Evolutionary conservation across 2,797 vertebrate species (phyloP).

Genomic region (Melanotaenia pygmaea): DNA sequence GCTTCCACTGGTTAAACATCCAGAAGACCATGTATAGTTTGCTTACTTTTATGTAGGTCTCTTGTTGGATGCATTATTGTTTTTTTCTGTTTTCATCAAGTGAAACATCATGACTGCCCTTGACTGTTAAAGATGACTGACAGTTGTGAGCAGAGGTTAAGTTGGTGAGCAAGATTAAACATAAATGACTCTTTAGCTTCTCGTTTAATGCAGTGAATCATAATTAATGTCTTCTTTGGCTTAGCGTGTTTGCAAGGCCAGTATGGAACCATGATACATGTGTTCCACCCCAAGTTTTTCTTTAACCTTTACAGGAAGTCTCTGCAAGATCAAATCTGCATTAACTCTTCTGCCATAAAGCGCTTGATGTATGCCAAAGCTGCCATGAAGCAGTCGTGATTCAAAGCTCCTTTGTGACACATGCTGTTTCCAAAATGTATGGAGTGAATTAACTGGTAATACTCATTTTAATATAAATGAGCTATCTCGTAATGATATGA

Average conservation of each 20-base stretch:
- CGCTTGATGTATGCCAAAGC: conserved; percentile 73
- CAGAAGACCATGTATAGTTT: conserved; percentile 16
- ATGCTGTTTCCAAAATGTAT: conserved; percentile 83
- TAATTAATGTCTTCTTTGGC: conserved; percentile 60
- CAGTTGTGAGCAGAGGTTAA: conserved; percentile 57
- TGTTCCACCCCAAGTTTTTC: conserved; percentile 60
- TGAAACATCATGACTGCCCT: conserved; percentile 44
- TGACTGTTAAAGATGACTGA: conserved; percentile 55
- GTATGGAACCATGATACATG: conserved; percentile 65
- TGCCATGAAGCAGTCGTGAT: conserved; percentile 64
- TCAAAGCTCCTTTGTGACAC: conserved; percentile 57
- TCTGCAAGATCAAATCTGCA: conserved; percentile 75
- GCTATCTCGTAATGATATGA: conserved; percentile 80
- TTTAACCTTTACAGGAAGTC: conserved; percentile 77
- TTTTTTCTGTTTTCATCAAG: conserved; percentile 45
- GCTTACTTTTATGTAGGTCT: conserved; percentile 25
- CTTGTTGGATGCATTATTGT: conserved; percentile 38
- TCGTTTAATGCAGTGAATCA: conserved; percentile 57
- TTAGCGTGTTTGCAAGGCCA: conserved; percentile 63
- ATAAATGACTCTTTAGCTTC: conserved; percentile 56
- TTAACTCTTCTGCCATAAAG: conserved; percentile 76
- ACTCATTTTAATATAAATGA: conserved; percentile 88
- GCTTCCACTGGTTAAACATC: conserved; percentile 28
- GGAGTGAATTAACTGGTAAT: conserved; percentile 79
- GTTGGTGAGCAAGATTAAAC: conserved; percentile 51